phyloP scores from a whole-genome alignment of 2,888 invertebrate species.

The Agonopterix subpropinquella region DNA sequence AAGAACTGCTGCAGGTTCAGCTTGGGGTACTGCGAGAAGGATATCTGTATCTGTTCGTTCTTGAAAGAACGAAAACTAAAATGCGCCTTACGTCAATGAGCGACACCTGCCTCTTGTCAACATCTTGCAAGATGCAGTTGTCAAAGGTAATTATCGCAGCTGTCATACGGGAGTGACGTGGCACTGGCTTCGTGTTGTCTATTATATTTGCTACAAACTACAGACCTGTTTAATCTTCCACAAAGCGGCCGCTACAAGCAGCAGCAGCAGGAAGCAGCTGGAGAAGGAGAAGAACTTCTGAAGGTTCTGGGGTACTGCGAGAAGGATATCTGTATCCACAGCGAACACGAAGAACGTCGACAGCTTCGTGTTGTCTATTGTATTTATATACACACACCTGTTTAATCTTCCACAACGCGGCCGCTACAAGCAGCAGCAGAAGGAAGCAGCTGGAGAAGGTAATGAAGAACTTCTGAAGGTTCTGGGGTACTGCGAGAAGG shows the following conservation, averaged over 20 bases:
- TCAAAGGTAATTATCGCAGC: no score
- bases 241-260: no score
- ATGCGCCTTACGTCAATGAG: no score
- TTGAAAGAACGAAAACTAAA: conserved; percentile 97
- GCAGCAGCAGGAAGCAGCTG: no score
- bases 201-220: no score
- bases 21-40: conserved; percentile 98
- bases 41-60: conserved; percentile 98
- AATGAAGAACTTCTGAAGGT: conserved; percentile 98
- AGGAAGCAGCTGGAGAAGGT: conserved; percentile 99
- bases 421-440: conserved; percentile 93
- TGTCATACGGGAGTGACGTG: no score
- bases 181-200: conserved; percentile 78
- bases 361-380: conserved; percentile 72
- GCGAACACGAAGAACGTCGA: conserved; percentile 98
- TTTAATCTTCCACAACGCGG: conserved; percentile 98
- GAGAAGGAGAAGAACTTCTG: no score
- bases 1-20: conserved; percentile 98
- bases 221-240: no score
- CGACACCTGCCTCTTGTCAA: conserved; percentile 91
- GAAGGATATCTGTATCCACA: conserved; percentile 85
- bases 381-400: conserved; percentile 53
- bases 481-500: conserved; percentile 98
- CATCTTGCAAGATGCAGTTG: no score
- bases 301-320: no score